Conservation (phyloP, 2,113 vertebrate species). For the Seriola aureovittata region DNA sequence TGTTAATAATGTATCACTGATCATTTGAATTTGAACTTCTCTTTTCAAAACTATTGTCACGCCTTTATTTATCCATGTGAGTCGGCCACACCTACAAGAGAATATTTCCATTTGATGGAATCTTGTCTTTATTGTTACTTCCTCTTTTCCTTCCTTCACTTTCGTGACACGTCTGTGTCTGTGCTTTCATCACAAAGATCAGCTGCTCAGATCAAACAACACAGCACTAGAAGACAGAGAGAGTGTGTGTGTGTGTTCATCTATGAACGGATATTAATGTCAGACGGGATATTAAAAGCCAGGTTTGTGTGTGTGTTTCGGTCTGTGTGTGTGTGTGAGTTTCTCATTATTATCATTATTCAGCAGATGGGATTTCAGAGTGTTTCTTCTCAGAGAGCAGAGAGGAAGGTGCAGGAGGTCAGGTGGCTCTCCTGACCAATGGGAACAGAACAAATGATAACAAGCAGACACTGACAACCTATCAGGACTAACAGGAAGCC, state of each 20-base stretch:
- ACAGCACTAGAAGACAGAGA: slow-evolving; percentile 27
- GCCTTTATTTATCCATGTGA: neutral
- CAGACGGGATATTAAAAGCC: slow-evolving; percentile 71
- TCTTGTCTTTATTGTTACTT: neutral
- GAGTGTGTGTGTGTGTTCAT: slow-evolving; percentile 23
- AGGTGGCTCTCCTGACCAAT: no score
- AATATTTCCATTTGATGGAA: neutral
- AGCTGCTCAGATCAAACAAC: slow-evolving; percentile 25
- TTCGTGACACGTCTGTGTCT: neutral
- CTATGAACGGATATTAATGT: slow-evolving; percentile 66
- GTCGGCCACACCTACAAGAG: neutral
- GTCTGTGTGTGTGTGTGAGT: no score
- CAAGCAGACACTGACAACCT: no score
- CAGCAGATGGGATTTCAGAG: no score
- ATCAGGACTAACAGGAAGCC: no score
- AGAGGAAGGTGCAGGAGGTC: no score
- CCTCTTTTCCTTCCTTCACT: neutral
- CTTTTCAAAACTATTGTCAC: no score
- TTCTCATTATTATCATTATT: no score
- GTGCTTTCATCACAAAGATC: slow-evolving; percentile 31
- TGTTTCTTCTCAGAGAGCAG: no score
- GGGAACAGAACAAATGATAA: no score
- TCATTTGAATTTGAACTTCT: no score
- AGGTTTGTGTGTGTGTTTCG: neutral
- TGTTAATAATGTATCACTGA: neutral